Evolutionary conservation across 2,113 vertebrate genomes (phyloP).

Genomic region (Dolichallabes microphthalmus): DNA sequence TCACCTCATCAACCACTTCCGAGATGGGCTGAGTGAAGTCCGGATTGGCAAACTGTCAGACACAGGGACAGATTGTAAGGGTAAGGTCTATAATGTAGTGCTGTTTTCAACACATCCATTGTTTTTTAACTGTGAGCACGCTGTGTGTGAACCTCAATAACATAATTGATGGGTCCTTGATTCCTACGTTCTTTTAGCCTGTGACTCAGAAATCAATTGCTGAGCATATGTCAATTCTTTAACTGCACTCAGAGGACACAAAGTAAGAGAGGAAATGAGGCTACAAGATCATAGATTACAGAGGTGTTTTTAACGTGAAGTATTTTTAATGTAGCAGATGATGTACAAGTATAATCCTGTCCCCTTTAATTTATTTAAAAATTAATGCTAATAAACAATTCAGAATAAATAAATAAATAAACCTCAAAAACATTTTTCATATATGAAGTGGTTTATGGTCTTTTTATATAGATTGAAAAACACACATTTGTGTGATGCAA

Average conservation of each 20-base stretch:
- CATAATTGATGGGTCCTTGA: neutral
- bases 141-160: neutral
- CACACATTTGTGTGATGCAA: neutral
- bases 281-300: neutral
- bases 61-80: neutral
- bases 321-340: neutral
- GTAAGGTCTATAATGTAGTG: neutral
- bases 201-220: neutral
- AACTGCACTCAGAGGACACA: neutral
- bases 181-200: neutral
- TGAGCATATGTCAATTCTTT: neutral
- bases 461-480: neutral
- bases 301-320: neutral
- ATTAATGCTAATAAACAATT: neutral
- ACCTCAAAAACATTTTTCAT: neutral
- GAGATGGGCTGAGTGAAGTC: slow-evolving; percentile 98
- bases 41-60: slow-evolving; percentile 90
- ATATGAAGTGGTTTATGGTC: neutral
- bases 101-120: neutral
- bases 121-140: neutral
- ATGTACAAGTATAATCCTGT: neutral
- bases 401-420: neutral
- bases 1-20: slow-evolving; percentile 98
- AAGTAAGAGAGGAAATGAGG: neutral
- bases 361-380: neutral